Base-by-base conservation (phyloP, 92 coral and sea anemone genomes). In the Siderastrea siderea region DNA sequence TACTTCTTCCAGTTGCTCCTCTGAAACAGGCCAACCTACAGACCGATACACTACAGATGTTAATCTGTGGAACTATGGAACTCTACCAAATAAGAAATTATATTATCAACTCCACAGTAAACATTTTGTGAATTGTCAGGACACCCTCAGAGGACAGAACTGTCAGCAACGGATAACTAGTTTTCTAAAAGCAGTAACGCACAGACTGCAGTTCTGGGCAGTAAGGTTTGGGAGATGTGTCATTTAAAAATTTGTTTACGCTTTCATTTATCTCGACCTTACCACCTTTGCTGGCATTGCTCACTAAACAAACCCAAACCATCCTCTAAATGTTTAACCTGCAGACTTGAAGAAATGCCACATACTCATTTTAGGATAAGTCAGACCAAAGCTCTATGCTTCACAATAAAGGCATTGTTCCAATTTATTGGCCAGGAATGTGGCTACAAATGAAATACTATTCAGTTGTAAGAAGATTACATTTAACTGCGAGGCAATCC, bases 1-100 rank as follows among this genome's bases (percentile, higher is more conserved):
- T 66, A 65, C 95, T 45, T 92, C 92, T 76, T 69, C 68, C 8
- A 91, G 91, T 60, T 91, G 87, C 78, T 88, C 89, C 81, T 91
- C 92, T 87, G 92, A 54, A 13, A 91, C 91, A 62, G 53, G 63
- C 80, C 89, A 88, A 50, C 94, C 94, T 91, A 79, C 9, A 79
- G 58, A 63, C 16, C 46, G 47, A 57, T 60, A n/a, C 61, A 74
- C 26, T 74, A n/a, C 47, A 51, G 61, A 4, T 51, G 3, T 74
- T 74, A 74, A 47, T 74, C 43, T 67, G 71, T 11, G 48, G 14
- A 67, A 44, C 14, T 67, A 45, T 7, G n/a, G n/a, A n/a, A n/a
- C n/a, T n/a, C n/a, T n/a, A 64, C 68, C 68, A 64, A 64, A 64
- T 64, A 16, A 64, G n/a, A 64, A 19, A 0, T 64, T 64, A 6